phyloP scores from a whole-genome alignment of 2,888 invertebrate genomes.

The Dendrolimus pini region DNA sequence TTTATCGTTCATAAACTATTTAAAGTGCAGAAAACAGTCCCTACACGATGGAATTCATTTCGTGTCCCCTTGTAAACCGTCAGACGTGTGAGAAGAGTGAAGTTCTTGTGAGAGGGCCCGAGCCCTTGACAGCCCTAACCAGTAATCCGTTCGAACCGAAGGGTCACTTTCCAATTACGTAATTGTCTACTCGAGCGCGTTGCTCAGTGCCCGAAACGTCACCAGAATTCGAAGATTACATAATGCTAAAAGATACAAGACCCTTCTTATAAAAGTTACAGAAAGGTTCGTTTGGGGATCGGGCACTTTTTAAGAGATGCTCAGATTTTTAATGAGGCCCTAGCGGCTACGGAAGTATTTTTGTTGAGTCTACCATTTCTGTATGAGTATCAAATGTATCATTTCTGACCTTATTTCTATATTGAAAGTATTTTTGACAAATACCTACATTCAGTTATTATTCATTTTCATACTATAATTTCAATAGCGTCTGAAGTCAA shows the following conservation, averaged over 20 bases:
- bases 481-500: too few relatives aligned
- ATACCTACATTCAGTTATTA: too few relatives aligned
- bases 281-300: not conserved
- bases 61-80: conserved; percentile 48
- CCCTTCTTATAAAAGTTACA: not conserved
- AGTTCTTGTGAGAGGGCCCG: conserved; percentile 25
- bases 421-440: too few relatives aligned
- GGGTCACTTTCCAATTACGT: conserved; percentile 48
- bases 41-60: conserved; percentile 51
- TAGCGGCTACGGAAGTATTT: not conserved
- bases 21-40: conserved; percentile 37
- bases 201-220: conserved; percentile 32
- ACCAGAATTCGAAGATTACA: conserved; percentile 16
- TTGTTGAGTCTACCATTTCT: not conserved
- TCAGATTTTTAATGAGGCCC: not conserved
- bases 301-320: not conserved
- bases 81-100: conserved; percentile 22
- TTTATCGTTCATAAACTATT: conserved; percentile 26
- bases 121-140: conserved; percentile 56
- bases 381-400: too few relatives aligned
- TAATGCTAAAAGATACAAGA: not conserved
- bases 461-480: too few relatives aligned
- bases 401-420: too few relatives aligned
- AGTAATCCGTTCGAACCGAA: conserved; percentile 59
- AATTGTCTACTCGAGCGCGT: conserved; percentile 46